Percentiles rank a stretch among this genome's conserved stretches.
These are phyloP conservation scores for Myocastor coypus DNA, from an alignment of 2,113 vertebrate species.

Conservation along the genomic window DNA sequence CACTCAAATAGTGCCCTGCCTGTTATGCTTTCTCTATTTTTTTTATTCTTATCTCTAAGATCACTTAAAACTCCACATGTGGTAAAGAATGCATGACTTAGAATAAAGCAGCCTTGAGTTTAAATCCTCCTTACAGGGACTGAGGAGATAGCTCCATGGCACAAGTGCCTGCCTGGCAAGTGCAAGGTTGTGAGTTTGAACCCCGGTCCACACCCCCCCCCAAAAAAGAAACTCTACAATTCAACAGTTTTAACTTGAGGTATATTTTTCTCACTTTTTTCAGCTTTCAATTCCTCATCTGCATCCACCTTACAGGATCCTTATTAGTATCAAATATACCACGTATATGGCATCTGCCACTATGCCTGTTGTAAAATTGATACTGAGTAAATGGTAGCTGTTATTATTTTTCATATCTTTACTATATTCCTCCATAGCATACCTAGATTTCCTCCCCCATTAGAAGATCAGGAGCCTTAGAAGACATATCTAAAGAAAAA, in stretches of 20 bases:
- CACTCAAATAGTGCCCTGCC: neutral
- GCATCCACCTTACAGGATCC: neutral
- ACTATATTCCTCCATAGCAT: neutral
- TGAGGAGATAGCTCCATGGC: too few relatives aligned
- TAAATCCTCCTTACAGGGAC: neutral
- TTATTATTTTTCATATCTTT: neutral
- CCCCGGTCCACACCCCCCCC: too few relatives aligned
- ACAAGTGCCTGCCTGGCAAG: too few relatives aligned
- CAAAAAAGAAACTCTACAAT: too few relatives aligned
- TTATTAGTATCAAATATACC: neutral
- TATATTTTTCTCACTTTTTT: neutral
- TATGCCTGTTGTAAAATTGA: neutral
- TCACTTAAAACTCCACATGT: neutral
- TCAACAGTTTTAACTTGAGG: neutral
- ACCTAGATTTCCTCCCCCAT: neutral
- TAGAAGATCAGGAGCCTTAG: neutral
- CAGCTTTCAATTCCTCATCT: neutral
- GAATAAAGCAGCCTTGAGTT: neutral
- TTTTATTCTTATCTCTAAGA: neutral
- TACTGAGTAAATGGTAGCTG: neutral
- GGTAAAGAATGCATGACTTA: neutral
- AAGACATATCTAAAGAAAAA: neutral
- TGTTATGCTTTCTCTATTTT: neutral
- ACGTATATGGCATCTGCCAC: neutral
- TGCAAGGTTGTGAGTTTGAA: too few relatives aligned